Evolutionary conservation across 2,113 vertebrate species (phyloP).

Genomic region (Salminus brasiliensis): DNA sequence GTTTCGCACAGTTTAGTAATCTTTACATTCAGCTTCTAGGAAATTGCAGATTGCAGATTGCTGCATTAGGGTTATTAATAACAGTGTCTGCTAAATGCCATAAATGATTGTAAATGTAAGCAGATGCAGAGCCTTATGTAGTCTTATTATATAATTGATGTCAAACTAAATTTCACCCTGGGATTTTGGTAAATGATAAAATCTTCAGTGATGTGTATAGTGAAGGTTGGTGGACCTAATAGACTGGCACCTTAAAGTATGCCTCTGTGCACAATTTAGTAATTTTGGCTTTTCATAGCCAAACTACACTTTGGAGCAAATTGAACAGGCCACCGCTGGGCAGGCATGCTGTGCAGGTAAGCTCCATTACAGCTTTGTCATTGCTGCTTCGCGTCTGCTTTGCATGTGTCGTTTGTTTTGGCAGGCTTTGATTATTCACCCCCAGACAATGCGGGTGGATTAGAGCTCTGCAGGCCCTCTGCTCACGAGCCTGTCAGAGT

Average conservation of each 20-base stretch:
- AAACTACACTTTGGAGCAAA: slow-evolving; percentile 1
- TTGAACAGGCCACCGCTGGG: background rate
- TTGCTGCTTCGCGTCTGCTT: background rate
- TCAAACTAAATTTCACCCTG: too few relatives aligned
- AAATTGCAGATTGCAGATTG: too few relatives aligned
- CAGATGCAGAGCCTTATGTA: too few relatives aligned
- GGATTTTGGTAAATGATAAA: too few relatives aligned
- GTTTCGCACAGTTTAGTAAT: too few relatives aligned
- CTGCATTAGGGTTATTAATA: too few relatives aligned
- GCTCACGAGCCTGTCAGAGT: slow-evolving; percentile 7
- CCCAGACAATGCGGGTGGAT: slow-evolving; percentile 7
- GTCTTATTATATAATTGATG: too few relatives aligned
- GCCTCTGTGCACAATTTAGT: background rate
- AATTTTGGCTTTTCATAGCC: slow-evolving; percentile 4
- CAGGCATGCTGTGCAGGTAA: slow-evolving; percentile 31
- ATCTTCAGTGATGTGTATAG: too few relatives aligned
- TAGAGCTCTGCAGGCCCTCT: background rate
- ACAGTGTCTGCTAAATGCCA: too few relatives aligned
- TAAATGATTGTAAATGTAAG: too few relatives aligned
- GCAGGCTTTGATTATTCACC: slow-evolving; percentile 1
- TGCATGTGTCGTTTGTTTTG: slow-evolving; percentile 15
- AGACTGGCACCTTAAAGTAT: background rate
- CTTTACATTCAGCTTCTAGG: too few relatives aligned
- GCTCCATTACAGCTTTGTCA: background rate
- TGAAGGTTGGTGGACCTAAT: too few relatives aligned